A percentile compares a stretch with the other conserved stretches of the same genome.
Evolutionary conservation across 1,140 invertebrate genomes (phyloP).

Genomic region (Panagrolaimus sp.): DNA sequence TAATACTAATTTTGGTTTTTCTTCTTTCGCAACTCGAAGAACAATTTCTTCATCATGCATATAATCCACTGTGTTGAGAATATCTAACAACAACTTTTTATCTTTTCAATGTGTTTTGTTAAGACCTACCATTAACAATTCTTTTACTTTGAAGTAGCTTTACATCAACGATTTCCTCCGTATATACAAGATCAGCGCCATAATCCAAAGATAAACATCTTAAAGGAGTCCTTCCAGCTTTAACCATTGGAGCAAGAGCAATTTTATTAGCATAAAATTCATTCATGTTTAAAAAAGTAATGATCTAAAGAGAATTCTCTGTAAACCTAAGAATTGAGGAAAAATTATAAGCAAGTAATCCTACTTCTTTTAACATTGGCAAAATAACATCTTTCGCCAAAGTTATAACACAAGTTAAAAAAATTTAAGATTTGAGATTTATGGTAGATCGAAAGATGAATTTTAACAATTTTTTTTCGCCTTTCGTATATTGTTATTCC

Average conservation of each 20-base stretch:
- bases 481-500: too few species aligned
- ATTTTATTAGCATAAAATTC: conserved; percentile 69
- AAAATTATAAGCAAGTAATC: too few species aligned
- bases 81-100: conserved; percentile 68
- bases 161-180: conserved; percentile 91
- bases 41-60: conserved; percentile 84
- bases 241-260: conserved; percentile 93
- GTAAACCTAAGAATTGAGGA: too few species aligned
- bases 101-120: conserved; percentile 16
- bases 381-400: too few species aligned
- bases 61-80: conserved; percentile 84
- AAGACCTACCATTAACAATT: conserved; percentile 71
- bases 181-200: conserved; percentile 93
- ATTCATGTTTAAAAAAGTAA: neutral
- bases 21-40: conserved; percentile 81
- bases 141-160: conserved; percentile 77
- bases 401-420: too few species aligned
- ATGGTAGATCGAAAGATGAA: too few species aligned
- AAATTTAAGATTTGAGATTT: too few species aligned
- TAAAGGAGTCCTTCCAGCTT: conserved; percentile 74
- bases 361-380: too few species aligned
- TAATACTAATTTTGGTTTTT: conserved; percentile 71
- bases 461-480: too few species aligned
- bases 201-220: conserved; percentile 85
- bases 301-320: too few species aligned